Conservation (phyloP, 2,888 invertebrate genomes). For the Acholoe squamosa region DNA sequence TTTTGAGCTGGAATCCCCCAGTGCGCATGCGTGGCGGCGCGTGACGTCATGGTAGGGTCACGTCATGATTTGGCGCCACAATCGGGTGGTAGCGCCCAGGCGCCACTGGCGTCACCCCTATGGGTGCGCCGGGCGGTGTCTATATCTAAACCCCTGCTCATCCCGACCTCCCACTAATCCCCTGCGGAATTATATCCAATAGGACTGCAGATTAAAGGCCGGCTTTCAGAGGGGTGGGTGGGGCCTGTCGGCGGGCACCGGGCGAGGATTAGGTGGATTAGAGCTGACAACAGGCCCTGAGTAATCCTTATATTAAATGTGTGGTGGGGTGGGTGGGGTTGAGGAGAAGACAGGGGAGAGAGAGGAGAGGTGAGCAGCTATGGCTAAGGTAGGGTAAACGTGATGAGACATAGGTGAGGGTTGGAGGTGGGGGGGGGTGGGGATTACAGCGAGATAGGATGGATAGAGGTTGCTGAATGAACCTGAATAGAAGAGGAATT, state of each 20-base stretch:
- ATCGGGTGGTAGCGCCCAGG: neutral
- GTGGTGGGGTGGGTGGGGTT: neutral
- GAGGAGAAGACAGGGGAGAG: neutral
- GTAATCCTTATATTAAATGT: neutral
- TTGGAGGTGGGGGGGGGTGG: neutral
- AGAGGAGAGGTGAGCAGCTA: neutral
- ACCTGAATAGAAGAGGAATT: too few species aligned
- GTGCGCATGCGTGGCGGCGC: neutral
- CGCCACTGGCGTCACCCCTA: neutral
- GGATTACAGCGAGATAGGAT: neutral
- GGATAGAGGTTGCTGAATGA: neutral
- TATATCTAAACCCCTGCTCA: slow-evolving; percentile 24
- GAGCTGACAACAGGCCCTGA: slow-evolving; percentile 26
- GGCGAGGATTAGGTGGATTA: slow-evolving; percentile 33
- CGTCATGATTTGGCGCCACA: slow-evolving; percentile 9
- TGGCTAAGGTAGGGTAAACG: neutral
- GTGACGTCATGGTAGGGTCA: neutral
- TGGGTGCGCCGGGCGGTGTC: neutral
- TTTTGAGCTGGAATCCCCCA: neutral
- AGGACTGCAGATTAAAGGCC: slow-evolving; percentile 13
- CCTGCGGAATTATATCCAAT: slow-evolving; percentile 19
- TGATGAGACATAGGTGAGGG: neutral
- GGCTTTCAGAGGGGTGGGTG: slow-evolving; percentile 1
- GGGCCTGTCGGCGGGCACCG: neutral
- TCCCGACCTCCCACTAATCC: neutral